Conservation (phyloP, 2,113 vertebrate genomes). For the Hoplias malabaricus region DNA sequence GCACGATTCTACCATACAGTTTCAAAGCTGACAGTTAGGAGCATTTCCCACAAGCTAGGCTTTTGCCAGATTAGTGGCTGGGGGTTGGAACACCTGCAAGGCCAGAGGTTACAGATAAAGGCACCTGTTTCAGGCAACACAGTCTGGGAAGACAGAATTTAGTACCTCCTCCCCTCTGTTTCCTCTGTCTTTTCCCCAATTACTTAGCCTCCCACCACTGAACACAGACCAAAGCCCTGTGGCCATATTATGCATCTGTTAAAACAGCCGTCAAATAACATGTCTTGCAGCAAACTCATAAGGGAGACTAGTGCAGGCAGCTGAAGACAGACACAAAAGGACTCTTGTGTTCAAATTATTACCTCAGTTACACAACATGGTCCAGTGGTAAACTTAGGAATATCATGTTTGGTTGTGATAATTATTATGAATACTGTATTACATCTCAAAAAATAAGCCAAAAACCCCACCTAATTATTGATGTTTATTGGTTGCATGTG, state of each 20-base stretch:
- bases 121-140: slow-evolving; percentile 66
- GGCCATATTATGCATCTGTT: slow-evolving; percentile 25
- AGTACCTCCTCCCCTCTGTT: background rate
- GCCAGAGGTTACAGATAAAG: slow-evolving; percentile 45
- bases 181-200: background rate
- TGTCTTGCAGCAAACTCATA: background rate
- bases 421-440: background rate
- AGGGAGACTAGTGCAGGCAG: background rate
- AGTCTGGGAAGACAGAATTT: slow-evolving; percentile 43
- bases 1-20: background rate
- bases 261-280: slow-evolving; percentile 25
- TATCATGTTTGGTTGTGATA: background rate
- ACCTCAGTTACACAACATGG: slow-evolving; percentile 27
- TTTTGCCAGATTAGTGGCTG: slow-evolving; percentile 62
- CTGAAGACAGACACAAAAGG: slow-evolving; percentile 19
- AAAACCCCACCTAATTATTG: too few relatives aligned
- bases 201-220: background rate
- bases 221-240: slow-evolving; percentile 37
- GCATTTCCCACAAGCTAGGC: slow-evolving; percentile 26
- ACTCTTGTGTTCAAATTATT: slow-evolving; percentile 42
- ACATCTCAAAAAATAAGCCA: background rate
- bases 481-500: too few relatives aligned
- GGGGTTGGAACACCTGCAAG: slow-evolving; percentile 67
- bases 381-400: background rate
- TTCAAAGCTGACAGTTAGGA: background rate